Conservation (phyloP, 2,113 vertebrate genomes). For the Takifugu flavidus region DNA sequence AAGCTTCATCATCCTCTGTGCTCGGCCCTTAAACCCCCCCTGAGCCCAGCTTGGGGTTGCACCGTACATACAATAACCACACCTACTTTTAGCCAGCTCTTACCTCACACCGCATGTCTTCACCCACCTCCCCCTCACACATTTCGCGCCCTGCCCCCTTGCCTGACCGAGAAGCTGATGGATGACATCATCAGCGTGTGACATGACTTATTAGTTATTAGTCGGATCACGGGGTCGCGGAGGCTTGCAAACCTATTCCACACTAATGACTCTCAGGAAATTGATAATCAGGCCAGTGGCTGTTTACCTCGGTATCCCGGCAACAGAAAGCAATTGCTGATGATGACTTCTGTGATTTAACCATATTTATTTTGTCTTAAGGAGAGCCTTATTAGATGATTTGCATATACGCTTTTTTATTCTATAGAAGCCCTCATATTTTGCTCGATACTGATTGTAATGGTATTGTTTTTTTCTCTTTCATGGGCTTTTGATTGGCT, state of each 20-base stretch:
- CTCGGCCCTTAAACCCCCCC: conserved; percentile 26
- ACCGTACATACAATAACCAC: conserved; percentile 42
- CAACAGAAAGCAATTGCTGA: conserved; percentile 41
- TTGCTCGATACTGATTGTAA: conserved; percentile 2
- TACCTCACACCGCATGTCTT: conserved; percentile 26
- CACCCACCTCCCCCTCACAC: conserved; percentile 27
- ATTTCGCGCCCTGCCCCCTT: conserved; percentile 35
- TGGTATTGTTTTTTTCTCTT: conserved; percentile 7
- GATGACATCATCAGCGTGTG: conserved; percentile 81
- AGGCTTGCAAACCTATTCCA: conserved; percentile 73
- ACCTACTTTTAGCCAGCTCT: conserved; percentile 29
- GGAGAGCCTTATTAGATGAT: conserved; percentile 2
- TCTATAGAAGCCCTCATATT: neutral
- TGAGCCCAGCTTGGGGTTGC: conserved; percentile 41
- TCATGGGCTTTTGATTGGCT: conserved; percentile 18
- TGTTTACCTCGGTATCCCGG: conserved; percentile 50
- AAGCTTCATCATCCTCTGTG: conserved; percentile 57
- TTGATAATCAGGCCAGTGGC: conserved; percentile 59
- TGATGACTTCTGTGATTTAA: conserved; percentile 43
- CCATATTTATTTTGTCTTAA: conserved; percentile 5
- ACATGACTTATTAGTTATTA: conserved; percentile 71
- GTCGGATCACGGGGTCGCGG: conserved; percentile 65
- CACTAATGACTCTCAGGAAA: conserved; percentile 78
- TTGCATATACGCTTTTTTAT: conserved; percentile 11
- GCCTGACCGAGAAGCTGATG: conserved; percentile 70